phyloP scores from a whole-genome alignment of 2,797 vertebrate species.

The Argya squamiceps region DNA sequence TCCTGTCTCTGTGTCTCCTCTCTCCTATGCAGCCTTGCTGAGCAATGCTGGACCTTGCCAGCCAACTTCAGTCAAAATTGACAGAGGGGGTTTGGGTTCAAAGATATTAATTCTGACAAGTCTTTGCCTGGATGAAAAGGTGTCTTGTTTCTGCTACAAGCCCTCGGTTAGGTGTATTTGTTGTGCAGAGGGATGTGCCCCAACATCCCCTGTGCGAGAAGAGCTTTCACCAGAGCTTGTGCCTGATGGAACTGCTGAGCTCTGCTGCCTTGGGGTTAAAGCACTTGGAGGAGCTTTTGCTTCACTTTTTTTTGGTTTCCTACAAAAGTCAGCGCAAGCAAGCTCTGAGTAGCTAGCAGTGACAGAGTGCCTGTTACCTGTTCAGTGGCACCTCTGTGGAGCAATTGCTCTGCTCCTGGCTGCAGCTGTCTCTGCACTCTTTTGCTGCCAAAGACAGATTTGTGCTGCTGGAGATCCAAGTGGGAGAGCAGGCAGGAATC shows the following conservation, averaged over 20 bases:
- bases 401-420: neutral
- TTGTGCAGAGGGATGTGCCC: neutral
- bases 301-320: neutral
- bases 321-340: neutral
- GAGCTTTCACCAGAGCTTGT: neutral
- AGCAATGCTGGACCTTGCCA: neutral
- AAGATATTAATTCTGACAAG: neutral
- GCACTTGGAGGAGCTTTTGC: neutral
- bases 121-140: neutral
- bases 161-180: neutral
- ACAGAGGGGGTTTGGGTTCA: neutral
- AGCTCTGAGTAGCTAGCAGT: neutral
- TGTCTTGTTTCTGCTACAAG: neutral
- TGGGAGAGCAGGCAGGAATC: neutral
- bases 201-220: fast-evolving
- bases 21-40: neutral
- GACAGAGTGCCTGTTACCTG: neutral
- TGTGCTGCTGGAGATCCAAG: neutral
- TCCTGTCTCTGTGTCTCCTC: neutral
- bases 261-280: neutral
- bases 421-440: neutral
- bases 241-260: neutral
- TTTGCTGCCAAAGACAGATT: neutral
- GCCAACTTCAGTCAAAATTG: neutral
- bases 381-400: neutral